Evolutionary conservation across 2,113 vertebrate species (phyloP).

Genomic region (Sinocyclocheilus anshuiensis): DNA sequence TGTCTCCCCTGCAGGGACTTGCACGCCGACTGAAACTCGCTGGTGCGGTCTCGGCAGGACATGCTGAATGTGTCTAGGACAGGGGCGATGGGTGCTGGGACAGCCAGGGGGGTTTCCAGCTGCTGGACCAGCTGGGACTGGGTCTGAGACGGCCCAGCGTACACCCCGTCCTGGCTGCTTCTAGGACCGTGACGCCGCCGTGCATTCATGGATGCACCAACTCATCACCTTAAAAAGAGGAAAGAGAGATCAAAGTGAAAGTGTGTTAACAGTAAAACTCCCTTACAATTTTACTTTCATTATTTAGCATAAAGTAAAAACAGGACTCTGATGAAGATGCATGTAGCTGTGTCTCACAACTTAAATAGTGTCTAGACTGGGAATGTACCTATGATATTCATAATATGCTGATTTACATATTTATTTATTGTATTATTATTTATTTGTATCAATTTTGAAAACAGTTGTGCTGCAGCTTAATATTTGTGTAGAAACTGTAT

Average conservation of each 20-base stretch:
- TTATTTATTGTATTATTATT: too few species aligned
- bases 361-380: not conserved
- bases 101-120: slow-evolving; percentile 51
- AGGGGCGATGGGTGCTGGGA: slow-evolving; percentile 50
- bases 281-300: not conserved
- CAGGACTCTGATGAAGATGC: not conserved
- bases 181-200: slow-evolving; percentile 78
- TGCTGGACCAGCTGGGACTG: slow-evolving; percentile 66
- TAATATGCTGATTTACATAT: not conserved
- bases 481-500: too few species aligned
- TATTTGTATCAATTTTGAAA: too few species aligned
- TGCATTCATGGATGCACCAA: slow-evolving; percentile 71
- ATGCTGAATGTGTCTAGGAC: slow-evolving; percentile 59
- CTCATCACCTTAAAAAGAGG: slow-evolving; percentile 66
- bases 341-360: not conserved
- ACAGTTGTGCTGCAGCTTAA: too few species aligned
- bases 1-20: slow-evolving; percentile 80
- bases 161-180: slow-evolving; percentile 77
- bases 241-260: not conserved
- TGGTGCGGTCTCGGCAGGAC: slow-evolving; percentile 75
- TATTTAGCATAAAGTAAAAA: not conserved
- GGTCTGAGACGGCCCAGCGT: slow-evolving; percentile 70
- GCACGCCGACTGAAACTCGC: slow-evolving; percentile 82
- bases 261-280: not conserved
- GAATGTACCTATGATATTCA: not conserved